Evolutionary conservation across 53 echinoderm and acorn worm genomes (phyloP).

Genomic region (Actinopyga echinites): DNA sequence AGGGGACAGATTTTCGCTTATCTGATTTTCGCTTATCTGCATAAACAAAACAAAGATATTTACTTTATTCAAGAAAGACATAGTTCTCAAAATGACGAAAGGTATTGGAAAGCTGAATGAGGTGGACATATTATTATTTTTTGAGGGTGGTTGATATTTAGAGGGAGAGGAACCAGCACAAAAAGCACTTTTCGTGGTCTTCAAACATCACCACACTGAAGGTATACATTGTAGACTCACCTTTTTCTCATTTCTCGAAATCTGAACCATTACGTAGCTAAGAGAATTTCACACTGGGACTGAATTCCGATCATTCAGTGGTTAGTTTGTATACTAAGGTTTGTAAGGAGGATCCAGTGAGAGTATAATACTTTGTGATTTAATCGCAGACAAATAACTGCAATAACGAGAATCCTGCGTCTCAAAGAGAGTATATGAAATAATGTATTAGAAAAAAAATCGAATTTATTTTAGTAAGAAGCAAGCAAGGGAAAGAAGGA

Average conservation of each 20-base stretch:
- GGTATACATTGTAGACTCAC: neutral
- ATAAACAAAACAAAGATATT: no score
- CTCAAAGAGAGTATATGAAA: constrained; percentile 4
- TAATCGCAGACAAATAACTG: neutral
- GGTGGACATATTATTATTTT: no score
- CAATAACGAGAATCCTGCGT: neutral
- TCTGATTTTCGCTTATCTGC: no score
- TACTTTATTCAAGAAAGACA: no score
- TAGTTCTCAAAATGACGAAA: no score
- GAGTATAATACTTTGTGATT: neutral
- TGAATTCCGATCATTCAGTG: constrained; percentile 30
- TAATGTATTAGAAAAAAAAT: neutral
- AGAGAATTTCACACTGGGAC: neutral
- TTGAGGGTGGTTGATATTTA: constrained; percentile 8
- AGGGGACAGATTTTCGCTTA: no score
- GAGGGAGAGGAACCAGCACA: neutral
- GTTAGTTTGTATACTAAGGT: neutral
- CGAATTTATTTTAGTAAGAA: neutral
- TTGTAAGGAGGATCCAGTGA: neutral
- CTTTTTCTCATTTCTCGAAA: constrained; percentile 17
- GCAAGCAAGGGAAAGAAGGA: constrained; percentile 6
- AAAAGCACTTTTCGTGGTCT: neutral
- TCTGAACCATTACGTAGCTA: neutral
- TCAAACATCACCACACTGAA: neutral
- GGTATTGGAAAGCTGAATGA: no score